Percentiles rank a stretch among this genome's conserved stretches.
phyloP scores from a whole-genome alignment of 2,888 invertebrate species.

The Conus canariensis region DNA sequence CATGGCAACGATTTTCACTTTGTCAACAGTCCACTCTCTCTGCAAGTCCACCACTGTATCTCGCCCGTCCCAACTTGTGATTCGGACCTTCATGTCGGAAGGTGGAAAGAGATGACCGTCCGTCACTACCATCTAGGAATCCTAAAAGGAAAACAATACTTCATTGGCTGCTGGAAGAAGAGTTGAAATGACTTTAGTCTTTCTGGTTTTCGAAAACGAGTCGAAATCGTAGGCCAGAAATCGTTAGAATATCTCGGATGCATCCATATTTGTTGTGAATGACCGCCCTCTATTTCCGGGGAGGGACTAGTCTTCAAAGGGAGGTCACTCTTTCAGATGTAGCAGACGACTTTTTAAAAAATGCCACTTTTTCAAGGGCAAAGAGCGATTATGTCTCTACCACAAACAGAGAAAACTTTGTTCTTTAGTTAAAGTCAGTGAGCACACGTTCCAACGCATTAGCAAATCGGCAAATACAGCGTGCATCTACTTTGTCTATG shows the following conservation, averaged over 20 bases:
- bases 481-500: neutral
- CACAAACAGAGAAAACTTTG: neutral
- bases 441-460: neutral
- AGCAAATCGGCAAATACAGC: neutral
- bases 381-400: neutral
- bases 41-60: slow-evolving; percentile 71
- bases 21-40: slow-evolving; percentile 77
- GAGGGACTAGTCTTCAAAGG: neutral
- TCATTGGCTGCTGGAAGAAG: slow-evolving; percentile 16
- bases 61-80: slow-evolving; percentile 76
- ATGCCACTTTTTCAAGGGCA: slow-evolving; percentile 19
- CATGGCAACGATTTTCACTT: slow-evolving; percentile 75
- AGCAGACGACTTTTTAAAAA: slow-evolving; percentile 27
- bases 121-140: slow-evolving; percentile 77
- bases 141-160: slow-evolving; percentile 19
- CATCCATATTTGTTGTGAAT: slow-evolving; percentile 40
- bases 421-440: neutral
- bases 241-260: neutral
- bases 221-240: neutral
- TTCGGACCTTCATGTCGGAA: slow-evolving; percentile 74
- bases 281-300: slow-evolving; percentile 42
- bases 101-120: slow-evolving; percentile 74
- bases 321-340: slow-evolving; percentile 11
- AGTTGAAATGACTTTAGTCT: neutral
- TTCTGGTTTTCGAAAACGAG: slow-evolving; percentile 12